Percentiles rank a stretch among this genome's conserved stretches.
Conservation (phyloP, 1,140 invertebrate genomes). For the Pseudomyrmex cubaensis region DNA sequence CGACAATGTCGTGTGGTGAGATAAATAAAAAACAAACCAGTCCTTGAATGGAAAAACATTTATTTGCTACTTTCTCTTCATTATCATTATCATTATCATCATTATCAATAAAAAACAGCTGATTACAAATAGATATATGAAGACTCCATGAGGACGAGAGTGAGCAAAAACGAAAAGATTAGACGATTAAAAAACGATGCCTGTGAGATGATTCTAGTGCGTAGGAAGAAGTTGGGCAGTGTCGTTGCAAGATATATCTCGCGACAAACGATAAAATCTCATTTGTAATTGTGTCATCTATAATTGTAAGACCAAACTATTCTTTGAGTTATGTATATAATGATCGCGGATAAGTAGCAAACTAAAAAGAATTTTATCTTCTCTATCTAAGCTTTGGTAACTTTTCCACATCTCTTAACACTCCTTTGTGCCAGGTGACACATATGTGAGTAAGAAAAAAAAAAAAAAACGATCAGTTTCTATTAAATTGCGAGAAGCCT, state of each 20-base stretch:
- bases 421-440: background rate
- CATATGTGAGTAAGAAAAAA: background rate
- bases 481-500: conserved; percentile 6
- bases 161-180: conserved; percentile 54
- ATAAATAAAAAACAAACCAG: conserved; percentile 83
- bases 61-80: conserved; percentile 82
- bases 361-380: conserved; percentile 46
- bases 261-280: conserved; percentile 21
- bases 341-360: conserved; percentile 45
- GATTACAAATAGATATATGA: conserved; percentile 69
- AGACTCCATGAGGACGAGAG: conserved; percentile 44
- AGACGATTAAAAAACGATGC: conserved; percentile 36
- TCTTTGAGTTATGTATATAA: conserved; percentile 5
- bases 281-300: background rate
- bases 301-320: conserved; percentile 10
- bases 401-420: conserved; percentile 44
- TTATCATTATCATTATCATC: conserved; percentile 66
- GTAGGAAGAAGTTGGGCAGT: conserved; percentile 53
- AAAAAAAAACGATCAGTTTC: background rate
- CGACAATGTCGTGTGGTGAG: conserved; percentile 77
- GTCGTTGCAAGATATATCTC: conserved; percentile 6
- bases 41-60: conserved; percentile 85
- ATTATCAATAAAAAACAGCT: conserved; percentile 59
- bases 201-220: conserved; percentile 36
- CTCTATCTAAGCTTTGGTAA: conserved; percentile 74